Base-by-base conservation (phyloP, 2,888 invertebrate genomes). In the Meliscaeva auricollis region DNA sequence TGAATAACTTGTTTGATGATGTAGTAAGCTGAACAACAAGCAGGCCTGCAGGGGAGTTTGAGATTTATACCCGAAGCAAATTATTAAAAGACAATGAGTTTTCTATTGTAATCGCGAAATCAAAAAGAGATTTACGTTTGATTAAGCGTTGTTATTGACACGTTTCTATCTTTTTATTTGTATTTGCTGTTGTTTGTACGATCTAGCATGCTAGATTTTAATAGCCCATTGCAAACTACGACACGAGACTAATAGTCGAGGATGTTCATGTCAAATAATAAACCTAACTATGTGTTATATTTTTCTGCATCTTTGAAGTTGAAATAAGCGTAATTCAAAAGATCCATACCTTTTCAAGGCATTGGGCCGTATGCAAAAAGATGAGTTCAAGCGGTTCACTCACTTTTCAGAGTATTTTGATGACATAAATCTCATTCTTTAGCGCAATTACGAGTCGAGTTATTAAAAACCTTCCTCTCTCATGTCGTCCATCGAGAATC, bases 101-200 rank as follows among this genome's bases (percentile, higher is more conserved):
- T 17, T 32, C 17, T 15, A n/a, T 38, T 58, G 35, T 9, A 6
- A 58, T 38, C 38, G 50, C 32, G 66, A 50, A 66, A 50, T 66
- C 48, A 66, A 66, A 66, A 38, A 66, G 32, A 50, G 66, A 66
- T 66, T 66, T 35, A 35, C 35, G 35, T 66, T 66, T 20, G 22
- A 9, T 50, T 50, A 9, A 32, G 13, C 46, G 17, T 50, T 50
- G 30, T 46, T 48, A 48, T 46, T 46, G 48, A 20, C 64, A 46
- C 1, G 46, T 32, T 15, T 64, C 11, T n/a, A 3, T 38, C 13
- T 62, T 62, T 17, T 13, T 1, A 17, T 13, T 20, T 62, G 2
- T 26, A 4, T 62, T 13, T 41, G 22, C n/a, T 41, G 6, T 50
- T 2, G n/a, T 35, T 32, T 56, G 5, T 56, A 35, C 4, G 11